Percentiles rank a stretch among this genome's conserved stretches.
phyloP scores from a whole-genome alignment of 1,140 invertebrate species.

The Heliconius melpomene region DNA sequence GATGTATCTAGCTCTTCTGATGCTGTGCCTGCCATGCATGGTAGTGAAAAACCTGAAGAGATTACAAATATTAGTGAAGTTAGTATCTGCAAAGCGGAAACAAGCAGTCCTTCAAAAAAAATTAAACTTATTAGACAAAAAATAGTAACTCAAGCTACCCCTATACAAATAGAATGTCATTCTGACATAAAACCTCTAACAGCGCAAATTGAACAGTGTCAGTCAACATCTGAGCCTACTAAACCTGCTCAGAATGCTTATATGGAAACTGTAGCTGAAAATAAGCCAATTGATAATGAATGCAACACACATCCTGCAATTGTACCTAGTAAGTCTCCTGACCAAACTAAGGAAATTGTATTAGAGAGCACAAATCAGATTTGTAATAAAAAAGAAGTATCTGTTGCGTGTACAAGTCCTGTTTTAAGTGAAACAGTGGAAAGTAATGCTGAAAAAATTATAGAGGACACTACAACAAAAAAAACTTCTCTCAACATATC shows the following conservation, averaged over 20 bases:
- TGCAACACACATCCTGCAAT: constrained; percentile 32
- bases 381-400: constrained; percentile 25
- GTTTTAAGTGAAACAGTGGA: not conserved
- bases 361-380: constrained; percentile 30
- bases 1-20: constrained; percentile 78
- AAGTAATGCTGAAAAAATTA: not conserved
- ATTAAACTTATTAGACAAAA: constrained; percentile 76
- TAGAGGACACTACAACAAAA: constrained; percentile 24
- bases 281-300: constrained; percentile 21
- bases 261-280: constrained; percentile 40
- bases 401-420: constrained; percentile 28
- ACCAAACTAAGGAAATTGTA: constrained; percentile 17
- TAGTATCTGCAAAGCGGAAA: constrained; percentile 77
- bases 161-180: constrained; percentile 43
- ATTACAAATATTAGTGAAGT: constrained; percentile 74
- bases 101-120: constrained; percentile 70
- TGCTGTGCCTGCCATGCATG: constrained; percentile 64
- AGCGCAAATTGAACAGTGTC: constrained; percentile 61
- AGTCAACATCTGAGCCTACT: constrained; percentile 56
- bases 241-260: not conserved
- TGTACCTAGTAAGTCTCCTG: constrained; percentile 11
- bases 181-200: constrained; percentile 37
- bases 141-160: constrained; percentile 49
- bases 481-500: constrained; percentile 35
- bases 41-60: constrained; percentile 69